Conservation (phyloP, 2,888 invertebrate species). For the Oeneis ivallda region DNA sequence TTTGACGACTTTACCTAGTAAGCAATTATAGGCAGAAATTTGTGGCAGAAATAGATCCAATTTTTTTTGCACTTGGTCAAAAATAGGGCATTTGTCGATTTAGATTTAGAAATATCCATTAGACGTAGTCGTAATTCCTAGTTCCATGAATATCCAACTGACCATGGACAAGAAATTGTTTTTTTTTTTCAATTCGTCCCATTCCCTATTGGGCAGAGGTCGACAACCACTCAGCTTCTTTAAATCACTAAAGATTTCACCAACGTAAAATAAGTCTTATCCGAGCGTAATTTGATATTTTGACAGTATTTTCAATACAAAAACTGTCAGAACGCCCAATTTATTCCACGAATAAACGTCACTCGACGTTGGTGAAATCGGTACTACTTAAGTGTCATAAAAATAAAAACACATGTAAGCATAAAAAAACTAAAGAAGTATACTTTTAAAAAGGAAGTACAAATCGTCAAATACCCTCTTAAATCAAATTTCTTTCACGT, state of each 20-base stretch:
- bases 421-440: neutral
- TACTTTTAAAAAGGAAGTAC: neutral
- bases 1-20: constrained; percentile 6
- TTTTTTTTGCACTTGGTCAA: neutral
- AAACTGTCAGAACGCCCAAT: too few relatives aligned
- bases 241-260: too few relatives aligned
- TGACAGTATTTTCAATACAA: too few relatives aligned
- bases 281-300: too few relatives aligned
- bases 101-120: neutral
- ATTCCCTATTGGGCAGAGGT: neutral
- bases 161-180: neutral
- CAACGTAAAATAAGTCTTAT: too few relatives aligned
- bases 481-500: too few relatives aligned
- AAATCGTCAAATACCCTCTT: neutral
- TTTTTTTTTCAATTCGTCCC: too few relatives aligned
- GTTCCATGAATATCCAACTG: too few relatives aligned
- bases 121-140: neutral
- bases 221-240: neutral
- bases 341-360: too few relatives aligned
- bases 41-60: neutral
- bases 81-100: neutral
- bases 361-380: too few relatives aligned
- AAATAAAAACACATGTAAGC: too few relatives aligned
- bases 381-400: too few relatives aligned
- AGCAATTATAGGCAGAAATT: neutral